Evolutionary conservation across 2,113 vertebrate species (phyloP).

Genomic region (Aegotheles bennettii): DNA sequence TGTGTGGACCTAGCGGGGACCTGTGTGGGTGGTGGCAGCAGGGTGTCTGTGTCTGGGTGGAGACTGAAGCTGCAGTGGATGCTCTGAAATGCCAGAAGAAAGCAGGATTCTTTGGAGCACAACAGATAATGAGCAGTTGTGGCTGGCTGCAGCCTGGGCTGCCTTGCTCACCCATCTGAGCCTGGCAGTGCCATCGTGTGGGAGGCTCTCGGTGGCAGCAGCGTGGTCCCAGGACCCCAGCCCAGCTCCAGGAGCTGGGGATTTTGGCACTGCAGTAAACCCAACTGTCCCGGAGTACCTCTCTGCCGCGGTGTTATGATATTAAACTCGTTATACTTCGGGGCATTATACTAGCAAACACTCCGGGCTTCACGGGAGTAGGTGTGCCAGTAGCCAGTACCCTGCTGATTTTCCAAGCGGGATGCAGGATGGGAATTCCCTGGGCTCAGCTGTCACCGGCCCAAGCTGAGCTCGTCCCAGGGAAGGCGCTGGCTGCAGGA

Average conservation of each 20-base stretch:
- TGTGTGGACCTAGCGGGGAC: no score
- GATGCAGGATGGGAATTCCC: accelerated
- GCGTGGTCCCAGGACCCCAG: no score
- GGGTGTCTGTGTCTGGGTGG: accelerated
- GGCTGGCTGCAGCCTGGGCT: not conserved
- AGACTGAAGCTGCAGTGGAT: accelerated
- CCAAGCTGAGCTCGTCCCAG: not conserved
- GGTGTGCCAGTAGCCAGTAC: not conserved
- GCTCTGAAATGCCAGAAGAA: not conserved
- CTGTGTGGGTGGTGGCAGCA: accelerated
- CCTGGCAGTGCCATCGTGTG: accelerated
- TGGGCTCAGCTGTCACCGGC: accelerated
- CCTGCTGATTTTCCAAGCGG: not conserved
- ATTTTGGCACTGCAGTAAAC: not conserved
- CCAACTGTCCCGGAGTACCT: accelerated
- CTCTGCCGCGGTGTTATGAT: accelerated
- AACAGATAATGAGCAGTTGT: accelerated
- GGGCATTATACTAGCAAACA: accelerated
- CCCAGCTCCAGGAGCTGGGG: no score
- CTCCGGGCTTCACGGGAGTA: accelerated
- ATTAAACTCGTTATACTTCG: accelerated
- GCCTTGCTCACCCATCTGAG: accelerated
- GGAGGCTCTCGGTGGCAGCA: not conserved
- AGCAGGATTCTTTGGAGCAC: accelerated
- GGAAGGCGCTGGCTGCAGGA: not conserved